Conservation (phyloP, 92 coral and sea anemone genomes). For the Epizoanthus stellaris region DNA sequence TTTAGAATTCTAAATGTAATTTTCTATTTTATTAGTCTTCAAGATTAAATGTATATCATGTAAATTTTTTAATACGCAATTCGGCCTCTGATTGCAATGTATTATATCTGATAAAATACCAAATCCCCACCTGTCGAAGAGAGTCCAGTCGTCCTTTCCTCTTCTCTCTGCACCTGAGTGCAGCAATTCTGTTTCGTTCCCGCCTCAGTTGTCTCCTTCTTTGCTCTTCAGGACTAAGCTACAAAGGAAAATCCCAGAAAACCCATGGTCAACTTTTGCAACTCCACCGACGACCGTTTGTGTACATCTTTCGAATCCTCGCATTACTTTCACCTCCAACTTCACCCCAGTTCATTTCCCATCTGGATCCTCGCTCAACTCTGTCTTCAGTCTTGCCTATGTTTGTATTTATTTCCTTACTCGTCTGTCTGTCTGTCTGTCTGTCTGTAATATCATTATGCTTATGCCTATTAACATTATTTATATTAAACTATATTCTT, state of each 20-base stretch:
- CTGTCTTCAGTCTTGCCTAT: background rate
- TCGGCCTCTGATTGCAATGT: too few species aligned
- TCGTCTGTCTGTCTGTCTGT: background rate
- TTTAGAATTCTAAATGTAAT: too few species aligned
- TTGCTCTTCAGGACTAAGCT: conserved; percentile 37
- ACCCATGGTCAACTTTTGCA: too few species aligned
- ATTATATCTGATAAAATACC: background rate
- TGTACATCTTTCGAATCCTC: too few species aligned
- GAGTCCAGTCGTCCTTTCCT: conserved; percentile 8
- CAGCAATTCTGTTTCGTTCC: conserved; percentile 41
- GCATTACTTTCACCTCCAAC: too few species aligned
- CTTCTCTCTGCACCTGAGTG: conserved; percentile 36
- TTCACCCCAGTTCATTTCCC: background rate
- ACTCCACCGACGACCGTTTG: too few species aligned
- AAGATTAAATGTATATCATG: too few species aligned
- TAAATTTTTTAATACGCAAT: too few species aligned
- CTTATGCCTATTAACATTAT: too few species aligned
- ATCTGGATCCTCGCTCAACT: background rate
- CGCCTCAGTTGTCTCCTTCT: conserved; percentile 17
- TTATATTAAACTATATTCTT: too few species aligned
- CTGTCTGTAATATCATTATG: background rate
- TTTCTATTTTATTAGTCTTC: too few species aligned
- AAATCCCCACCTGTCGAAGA: conserved; percentile 8
- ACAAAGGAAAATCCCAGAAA: background rate
- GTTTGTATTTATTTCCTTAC: background rate